Base-by-base conservation (phyloP, 2,888 invertebrate genomes). In the Volucella inflata region DNA sequence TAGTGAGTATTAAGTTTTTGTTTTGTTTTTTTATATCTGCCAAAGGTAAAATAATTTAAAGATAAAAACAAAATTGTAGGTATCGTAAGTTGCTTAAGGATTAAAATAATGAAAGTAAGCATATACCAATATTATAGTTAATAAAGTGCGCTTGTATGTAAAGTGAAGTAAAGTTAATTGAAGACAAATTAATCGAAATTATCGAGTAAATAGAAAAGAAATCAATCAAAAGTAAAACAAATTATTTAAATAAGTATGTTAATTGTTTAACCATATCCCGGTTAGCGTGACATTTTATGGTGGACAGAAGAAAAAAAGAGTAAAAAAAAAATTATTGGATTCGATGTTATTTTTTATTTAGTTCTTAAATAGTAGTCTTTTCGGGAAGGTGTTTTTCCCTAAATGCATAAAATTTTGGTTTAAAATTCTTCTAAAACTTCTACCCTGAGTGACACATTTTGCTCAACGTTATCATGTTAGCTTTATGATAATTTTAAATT, bases 121-220 rank as follows among this genome's bases (percentile, higher is more conserved):
- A 38, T 11, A 65, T 38, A 76, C 50, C 59, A 59, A 76, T 76
- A 67, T 68, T 68, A 42, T 71, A 62, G 62, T 74, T 74, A 64
- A 78, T 78, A 68, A 83, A 83, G 64, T 76, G 76, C 76, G 76
- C 76, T 76, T 76, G 76, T 70, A 78, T 74, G 72, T 79, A 55
- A 79, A 51, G 51, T 65, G 68, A 70, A 46, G 46, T 44, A 44
- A 77, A 53, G 53, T 77, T 70, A 46, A 38, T 51, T 51, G 44
- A 60, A 59, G 30, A 30, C 6, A 30, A 30, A 6, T 1, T 55
- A 67, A 53, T 67, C 53, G 55, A 67, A 74, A 68, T 72, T 55
- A 64, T 72, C 71, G 77, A 83, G 72, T 77, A 60, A 71, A 53
- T 59, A 65, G 48, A 72, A 65, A 78, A 79, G 64, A 30, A 30